Evolutionary conservation across 2,113 vertebrate species (phyloP).

Genomic region (Phaethornis superciliosus): DNA sequence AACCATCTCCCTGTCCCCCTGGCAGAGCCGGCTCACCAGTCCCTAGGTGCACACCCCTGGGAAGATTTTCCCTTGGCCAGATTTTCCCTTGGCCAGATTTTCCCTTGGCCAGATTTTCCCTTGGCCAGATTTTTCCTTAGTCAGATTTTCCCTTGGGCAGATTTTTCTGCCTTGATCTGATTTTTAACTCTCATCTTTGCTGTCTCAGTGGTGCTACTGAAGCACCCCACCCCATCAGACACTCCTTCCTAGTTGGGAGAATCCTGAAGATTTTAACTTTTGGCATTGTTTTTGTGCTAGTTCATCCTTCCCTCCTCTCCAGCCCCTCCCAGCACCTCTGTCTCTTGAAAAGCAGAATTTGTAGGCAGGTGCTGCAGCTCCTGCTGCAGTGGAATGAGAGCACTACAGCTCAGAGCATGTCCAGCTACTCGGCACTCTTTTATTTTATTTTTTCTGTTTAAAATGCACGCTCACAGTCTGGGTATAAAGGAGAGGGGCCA

Average conservation of each 20-base stretch:
- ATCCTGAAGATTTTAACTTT: neutral
- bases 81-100: no score
- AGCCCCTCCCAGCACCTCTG: neutral
- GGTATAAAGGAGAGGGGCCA: fast-evolving
- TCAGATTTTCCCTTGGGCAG: neutral
- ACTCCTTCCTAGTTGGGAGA: neutral
- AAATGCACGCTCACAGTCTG: fast-evolving
- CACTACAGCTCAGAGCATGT: fast-evolving
- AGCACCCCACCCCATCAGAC: neutral
- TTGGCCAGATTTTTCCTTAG: no score
- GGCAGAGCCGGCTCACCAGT: no score
- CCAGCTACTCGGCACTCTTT: neutral
- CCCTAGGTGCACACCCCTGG: no score
- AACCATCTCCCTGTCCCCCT: no score
- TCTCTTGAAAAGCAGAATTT: neutral
- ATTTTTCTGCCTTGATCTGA: neutral
- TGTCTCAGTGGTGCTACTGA: neutral
- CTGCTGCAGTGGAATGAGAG: neutral
- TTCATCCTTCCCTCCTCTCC: neutral
- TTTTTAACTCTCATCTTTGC: neutral
- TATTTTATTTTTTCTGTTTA: neutral
- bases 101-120: no score
- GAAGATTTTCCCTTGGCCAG: no score
- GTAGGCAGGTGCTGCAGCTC: neutral
- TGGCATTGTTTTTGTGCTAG: fast-evolving